These are phyloP conservation scores for Acronicta aceris DNA, from an alignment of 2,888 invertebrate genomes.

Conservation along the genomic window DNA sequence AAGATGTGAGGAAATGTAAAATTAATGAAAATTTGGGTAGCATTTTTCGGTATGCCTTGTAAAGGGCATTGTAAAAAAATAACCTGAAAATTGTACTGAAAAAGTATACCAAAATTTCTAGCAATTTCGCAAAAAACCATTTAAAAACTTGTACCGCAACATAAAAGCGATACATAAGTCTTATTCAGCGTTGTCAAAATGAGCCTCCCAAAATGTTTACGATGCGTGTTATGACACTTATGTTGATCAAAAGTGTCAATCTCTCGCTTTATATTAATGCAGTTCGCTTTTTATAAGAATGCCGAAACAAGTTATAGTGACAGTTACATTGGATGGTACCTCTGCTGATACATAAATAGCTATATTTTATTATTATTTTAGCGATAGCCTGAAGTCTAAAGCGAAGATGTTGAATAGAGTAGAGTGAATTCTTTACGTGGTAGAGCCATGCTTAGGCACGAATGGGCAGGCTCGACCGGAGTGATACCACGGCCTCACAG, in stretches of 20 bases:
- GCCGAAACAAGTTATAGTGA: conserved; percentile 43
- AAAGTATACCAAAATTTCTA: background rate
- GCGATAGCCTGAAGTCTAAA: too few species aligned
- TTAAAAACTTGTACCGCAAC: conserved; percentile 11
- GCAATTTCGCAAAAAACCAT: background rate
- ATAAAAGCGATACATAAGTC: conserved; percentile 31
- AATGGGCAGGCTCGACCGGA: too few species aligned
- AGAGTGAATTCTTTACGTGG: too few species aligned
- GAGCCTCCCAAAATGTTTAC: conserved; percentile 35
- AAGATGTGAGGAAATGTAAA: too few species aligned
- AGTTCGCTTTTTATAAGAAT: conserved; percentile 43
- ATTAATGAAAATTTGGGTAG: too few species aligned
- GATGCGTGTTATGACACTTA: conserved; percentile 48
- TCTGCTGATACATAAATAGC: conserved; percentile 10
- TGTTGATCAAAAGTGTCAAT: conserved; percentile 54
- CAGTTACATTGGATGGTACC: conserved; percentile 28
- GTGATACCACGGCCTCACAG: too few species aligned
- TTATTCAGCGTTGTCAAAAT: conserved; percentile 40
- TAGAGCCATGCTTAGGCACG: too few species aligned
- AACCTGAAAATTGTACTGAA: too few species aligned
- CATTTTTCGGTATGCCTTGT: too few species aligned
- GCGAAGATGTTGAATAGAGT: too few species aligned
- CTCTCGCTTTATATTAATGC: conserved; percentile 43
- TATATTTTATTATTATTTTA: too few species aligned
- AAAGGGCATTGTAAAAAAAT: too few species aligned